phyloP scores from a whole-genome alignment of 2,113 vertebrate genomes.

The Odocoileus hemionus region DNA sequence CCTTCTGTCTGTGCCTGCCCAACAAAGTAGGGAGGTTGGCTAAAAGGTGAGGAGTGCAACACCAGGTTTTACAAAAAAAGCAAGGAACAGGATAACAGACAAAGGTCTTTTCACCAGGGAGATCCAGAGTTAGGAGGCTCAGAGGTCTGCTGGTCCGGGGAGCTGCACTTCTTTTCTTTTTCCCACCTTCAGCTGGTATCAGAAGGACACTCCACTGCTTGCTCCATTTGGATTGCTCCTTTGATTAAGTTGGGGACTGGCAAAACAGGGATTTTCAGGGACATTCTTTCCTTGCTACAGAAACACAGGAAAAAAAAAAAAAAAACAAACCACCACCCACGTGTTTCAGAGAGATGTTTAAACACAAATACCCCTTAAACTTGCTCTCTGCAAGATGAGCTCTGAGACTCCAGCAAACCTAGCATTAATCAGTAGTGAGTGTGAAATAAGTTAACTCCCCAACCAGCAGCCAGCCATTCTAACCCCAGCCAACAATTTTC shows the following conservation, averaged over 20 bases:
- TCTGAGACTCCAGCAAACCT: neutral
- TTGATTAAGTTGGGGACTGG: constrained; percentile 32
- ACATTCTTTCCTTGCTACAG: neutral
- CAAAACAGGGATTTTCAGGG: neutral
- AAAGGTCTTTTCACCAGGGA: neutral
- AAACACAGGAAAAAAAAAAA: neutral
- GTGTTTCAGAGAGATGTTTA: constrained; percentile 8
- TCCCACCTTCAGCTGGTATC: neutral
- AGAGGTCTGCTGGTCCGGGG: neutral
- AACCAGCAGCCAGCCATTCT: neutral
- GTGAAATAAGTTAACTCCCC: neutral
- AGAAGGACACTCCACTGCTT: neutral
- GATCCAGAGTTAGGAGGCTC: neutral
- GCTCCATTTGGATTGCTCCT: constrained; percentile 25
- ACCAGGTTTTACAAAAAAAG: neutral
- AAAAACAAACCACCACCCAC: neutral
- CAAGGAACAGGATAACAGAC: neutral
- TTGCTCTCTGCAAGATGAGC: neutral
- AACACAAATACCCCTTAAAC: neutral
- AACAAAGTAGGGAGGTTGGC: neutral
- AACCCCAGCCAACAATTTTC: constrained; percentile 33
- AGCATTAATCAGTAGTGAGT: neutral
- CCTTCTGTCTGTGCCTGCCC: neutral
- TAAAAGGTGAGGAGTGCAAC: neutral
- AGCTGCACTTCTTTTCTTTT: neutral